phyloP scores from a whole-genome alignment of 2,797 vertebrate genomes.

The Lacerta agilis region DNA sequence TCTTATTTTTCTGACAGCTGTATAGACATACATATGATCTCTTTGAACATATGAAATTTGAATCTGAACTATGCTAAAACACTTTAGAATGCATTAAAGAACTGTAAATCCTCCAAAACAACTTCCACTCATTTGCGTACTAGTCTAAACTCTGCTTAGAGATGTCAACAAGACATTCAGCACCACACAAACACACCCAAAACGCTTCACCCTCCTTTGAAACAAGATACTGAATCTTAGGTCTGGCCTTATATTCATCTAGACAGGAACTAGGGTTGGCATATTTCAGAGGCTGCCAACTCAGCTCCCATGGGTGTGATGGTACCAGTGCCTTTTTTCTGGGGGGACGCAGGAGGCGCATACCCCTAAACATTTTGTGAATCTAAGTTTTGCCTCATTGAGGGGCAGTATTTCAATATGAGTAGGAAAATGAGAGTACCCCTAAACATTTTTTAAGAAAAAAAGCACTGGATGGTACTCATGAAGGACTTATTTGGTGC shows the following conservation, averaged over 20 bases:
- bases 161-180: neutral
- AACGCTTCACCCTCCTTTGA: neutral
- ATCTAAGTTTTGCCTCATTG: too few species aligned
- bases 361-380: too few species aligned
- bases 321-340: neutral
- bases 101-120: neutral
- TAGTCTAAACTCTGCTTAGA: too few species aligned
- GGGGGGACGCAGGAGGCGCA: neutral
- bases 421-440: too few species aligned
- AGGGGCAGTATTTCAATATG: too few species aligned
- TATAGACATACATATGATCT: neutral
- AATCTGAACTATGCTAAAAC: neutral
- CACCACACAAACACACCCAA: neutral
- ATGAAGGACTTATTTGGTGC: too few species aligned
- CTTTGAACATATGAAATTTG: neutral
- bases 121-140: neutral
- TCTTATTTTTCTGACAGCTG: neutral
- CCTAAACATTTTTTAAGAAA: too few species aligned
- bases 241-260: neutral
- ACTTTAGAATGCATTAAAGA: neutral
- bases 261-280: neutral
- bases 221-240: neutral
- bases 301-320: neutral
- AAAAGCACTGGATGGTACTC: too few species aligned
- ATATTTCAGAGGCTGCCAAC: neutral